A percentile compares a stretch with the other conserved stretches of the same genome.
phyloP scores from a whole-genome alignment of 2,888 invertebrate species.

The Thalpophila matura region DNA sequence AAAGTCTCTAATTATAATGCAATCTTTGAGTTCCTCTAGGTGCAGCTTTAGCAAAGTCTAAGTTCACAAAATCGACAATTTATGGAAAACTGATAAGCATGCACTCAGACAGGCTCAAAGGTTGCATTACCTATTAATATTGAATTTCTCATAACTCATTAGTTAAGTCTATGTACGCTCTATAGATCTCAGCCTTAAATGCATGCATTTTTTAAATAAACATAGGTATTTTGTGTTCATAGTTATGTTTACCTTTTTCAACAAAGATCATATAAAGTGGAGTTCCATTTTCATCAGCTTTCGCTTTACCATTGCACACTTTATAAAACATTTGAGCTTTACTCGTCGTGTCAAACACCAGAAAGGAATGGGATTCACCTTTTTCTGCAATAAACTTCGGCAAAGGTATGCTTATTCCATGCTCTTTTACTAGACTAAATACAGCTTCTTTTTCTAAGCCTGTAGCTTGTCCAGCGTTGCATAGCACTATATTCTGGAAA shows the following conservation, averaged over 20 bases:
- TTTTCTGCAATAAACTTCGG: constrained; percentile 93
- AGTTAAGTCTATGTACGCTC: too few species aligned
- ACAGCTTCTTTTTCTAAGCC: constrained; percentile 93
- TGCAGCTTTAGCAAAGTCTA: too few species aligned
- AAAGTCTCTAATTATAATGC: too few species aligned
- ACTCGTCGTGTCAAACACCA: constrained; percentile 89
- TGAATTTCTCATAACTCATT: too few species aligned
- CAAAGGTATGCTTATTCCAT: constrained; percentile 88
- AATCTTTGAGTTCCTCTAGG: too few species aligned
- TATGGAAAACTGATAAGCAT: too few species aligned
- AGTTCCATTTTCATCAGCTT: constrained; percentile 90
- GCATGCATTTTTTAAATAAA: not conserved
- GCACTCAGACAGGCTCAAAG: too few species aligned
- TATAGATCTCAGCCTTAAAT: too few species aligned
- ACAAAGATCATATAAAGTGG: constrained; percentile 93
- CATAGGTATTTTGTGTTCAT: too few species aligned
- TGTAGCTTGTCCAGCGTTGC: constrained; percentile 96
- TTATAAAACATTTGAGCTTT: constrained; percentile 91
- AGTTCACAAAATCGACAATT: too few species aligned
- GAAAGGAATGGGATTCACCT: constrained; percentile 95
- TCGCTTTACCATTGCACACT: constrained; percentile 91
- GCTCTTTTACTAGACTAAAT: constrained; percentile 89
- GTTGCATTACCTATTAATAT: too few species aligned
- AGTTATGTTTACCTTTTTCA: constrained; percentile 88
- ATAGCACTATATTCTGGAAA: constrained; percentile 93